Evolutionary conservation across 1,140 invertebrate species (phyloP), one percentile per base, ranked within the genome.

Genomic region (Ostrea denselamellosa): DNA sequence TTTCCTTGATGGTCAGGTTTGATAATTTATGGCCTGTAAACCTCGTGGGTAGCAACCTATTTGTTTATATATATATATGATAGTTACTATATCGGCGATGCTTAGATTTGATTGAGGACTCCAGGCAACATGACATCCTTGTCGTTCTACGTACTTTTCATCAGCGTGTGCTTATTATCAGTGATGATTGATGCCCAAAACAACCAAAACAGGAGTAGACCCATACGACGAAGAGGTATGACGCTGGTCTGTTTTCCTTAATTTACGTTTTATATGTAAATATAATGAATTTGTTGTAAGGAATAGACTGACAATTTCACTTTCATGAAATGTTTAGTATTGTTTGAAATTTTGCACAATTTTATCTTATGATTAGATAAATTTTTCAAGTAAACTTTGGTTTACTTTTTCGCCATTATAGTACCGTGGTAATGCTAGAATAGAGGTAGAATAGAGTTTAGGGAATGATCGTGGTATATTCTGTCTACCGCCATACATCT

Each of bases 21-120:
- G 28, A 25, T 77, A 25, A 77, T 44, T 77, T 25, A 77, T 77
- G 10, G 68, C 28, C 22, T 34, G 10, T 34, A 77, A 9, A 77
- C 68, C 68, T 10, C 68, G 22, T 28, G 4, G 68, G 28, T 77
- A 77, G 28, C 25, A 19, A 1, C 56, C n/a, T 77, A 34, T 77
- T 77, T 77, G 68, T 77, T 77, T 34, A 77, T 77, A 44, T 77
- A 77, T 34, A 77, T 77, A 44, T 77, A 77, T 77, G 14, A 28
- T 14, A 77, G 28, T 62, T 28, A 25, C 12, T 9, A 34, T 34
- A 34, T 34, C 10, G 68, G 28, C 68, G 68, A 77, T 77, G 68
- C 25, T 28, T 25, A 77, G 28, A 77, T 34, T 77, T 5, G 12
- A 34, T 25, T 34, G 28, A 34, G 68, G 25, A 77, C 68, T 77